Conservation (phyloP, 2,888 invertebrate species). For the Tetranychus truncatus region DNA sequence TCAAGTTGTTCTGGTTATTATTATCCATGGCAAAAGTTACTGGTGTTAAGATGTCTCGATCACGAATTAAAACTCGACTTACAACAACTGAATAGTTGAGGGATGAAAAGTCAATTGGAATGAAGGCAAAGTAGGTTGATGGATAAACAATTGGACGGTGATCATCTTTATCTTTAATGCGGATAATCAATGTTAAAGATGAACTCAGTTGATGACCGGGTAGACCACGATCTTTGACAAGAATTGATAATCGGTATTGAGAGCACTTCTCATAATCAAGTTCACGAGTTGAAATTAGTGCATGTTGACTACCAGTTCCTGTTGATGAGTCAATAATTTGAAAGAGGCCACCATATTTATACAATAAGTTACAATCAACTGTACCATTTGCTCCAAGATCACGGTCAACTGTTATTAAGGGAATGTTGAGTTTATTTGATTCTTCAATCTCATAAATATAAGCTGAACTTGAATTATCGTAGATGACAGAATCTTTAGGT, state of each 20-base stretch:
- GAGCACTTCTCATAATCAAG: slow-evolving; percentile 61
- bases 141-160: slow-evolving; percentile 84
- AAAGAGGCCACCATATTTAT: slow-evolving; percentile 49
- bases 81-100: slow-evolving; percentile 45
- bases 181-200: slow-evolving; percentile 62
- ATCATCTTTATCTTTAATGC: slow-evolving; percentile 71
- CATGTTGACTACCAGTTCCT: slow-evolving; percentile 1
- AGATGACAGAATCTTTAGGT: not conserved
- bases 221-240: slow-evolving; percentile 73
- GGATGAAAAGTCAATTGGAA: slow-evolving; percentile 39
- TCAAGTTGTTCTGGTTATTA: slow-evolving; percentile 12
- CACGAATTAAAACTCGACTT: slow-evolving; percentile 57
- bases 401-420: slow-evolving; percentile 46
- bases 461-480: slow-evolving; percentile 39
- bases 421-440: slow-evolving; percentile 36
- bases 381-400: slow-evolving; percentile 86
- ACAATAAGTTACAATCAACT: slow-evolving; percentile 59
- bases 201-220: slow-evolving; percentile 51
- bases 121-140: slow-evolving; percentile 48
- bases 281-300: slow-evolving; percentile 49
- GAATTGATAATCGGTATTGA: slow-evolving; percentile 59
- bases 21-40: slow-evolving; percentile 12
- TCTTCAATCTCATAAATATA: slow-evolving; percentile 57
- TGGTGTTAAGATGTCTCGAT: slow-evolving; percentile 44
- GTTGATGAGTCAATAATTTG: slow-evolving; percentile 41